Base-by-base conservation (phyloP, 2,888 invertebrate species). In the Ectobius pallidus region DNA sequence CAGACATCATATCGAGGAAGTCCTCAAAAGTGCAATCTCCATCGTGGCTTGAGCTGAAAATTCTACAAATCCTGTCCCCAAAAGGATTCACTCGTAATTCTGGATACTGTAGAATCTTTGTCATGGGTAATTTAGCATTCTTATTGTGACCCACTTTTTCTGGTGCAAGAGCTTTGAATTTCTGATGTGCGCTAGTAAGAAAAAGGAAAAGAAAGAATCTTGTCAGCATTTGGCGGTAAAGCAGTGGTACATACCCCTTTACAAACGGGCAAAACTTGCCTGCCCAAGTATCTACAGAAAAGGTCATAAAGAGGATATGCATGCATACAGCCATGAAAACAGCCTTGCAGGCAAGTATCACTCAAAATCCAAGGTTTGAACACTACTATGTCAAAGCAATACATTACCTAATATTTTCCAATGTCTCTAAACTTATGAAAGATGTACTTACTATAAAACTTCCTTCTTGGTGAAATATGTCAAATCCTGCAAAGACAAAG, bases 1-100 rank as follows among this genome's bases (percentile, higher is more conserved):
- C 96, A 0, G 96, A 96, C 92, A 97, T 96, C 96, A 97, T 96
- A 80, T 97, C 97, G 2, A 97, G 86, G 81, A 96, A 97, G 82
- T 97, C 97, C 83, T 97, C 96, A 84, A 97, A 97, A 0, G 94
- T 95, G 81, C 96, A 92, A 81, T 95, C 94, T 3, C 96, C 96
- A 82, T 94, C 93, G 77, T 93, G 93, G 81, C 91, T 92, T 0
- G 93, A 93, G 81, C 93, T 94, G 79, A 94, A 94, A n/a, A 96
- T 94, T 82, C 93, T 92, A 80, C 96, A 96, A 76, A 97, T 95
- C 70, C 96, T 86, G 79, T 96, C 94, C 46, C 93, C 91, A 83
- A 97, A 97, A 0, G 97, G 97, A 83, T 97, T 97, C 1, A 95
- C 95, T 76, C 90, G 87, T 49, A 97, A 83, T 82, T 96, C 96